Percentiles rank a stretch among this genome's conserved stretches.
Conservation (phyloP, 92 coral and sea anemone species). For the Heliopora coerulea region DNA sequence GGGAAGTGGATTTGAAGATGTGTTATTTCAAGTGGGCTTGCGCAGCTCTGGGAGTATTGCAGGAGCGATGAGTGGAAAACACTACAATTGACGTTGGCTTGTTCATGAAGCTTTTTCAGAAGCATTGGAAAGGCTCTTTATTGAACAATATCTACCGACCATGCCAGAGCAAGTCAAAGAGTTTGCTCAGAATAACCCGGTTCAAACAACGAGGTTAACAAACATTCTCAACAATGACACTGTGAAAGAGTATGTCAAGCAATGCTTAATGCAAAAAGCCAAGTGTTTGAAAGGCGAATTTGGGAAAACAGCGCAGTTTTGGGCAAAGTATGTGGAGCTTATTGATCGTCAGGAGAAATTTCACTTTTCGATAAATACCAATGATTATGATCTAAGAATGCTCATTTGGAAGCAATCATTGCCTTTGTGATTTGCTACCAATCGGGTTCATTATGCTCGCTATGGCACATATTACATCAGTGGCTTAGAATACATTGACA, state of each 20-base stretch:
- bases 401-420: conserved; percentile 12
- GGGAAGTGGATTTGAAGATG: conserved; percentile 37
- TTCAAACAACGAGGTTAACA: too few relatives aligned
- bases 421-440: conserved; percentile 18
- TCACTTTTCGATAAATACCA: conserved; percentile 17
- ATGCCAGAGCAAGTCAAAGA: background rate
- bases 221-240: too few relatives aligned
- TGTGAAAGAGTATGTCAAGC: too few relatives aligned
- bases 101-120: conserved; percentile 24
- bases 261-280: background rate
- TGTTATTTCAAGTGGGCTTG: conserved; percentile 21
- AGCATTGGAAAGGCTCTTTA: conserved; percentile 17
- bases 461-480: conserved; percentile 29
- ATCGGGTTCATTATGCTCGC: conserved; percentile 20
- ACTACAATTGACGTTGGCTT: conserved; percentile 14
- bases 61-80: conserved; percentile 16
- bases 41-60: conserved; percentile 16
- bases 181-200: background rate
- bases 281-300: conserved; percentile 31
- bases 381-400: conserved; percentile 18
- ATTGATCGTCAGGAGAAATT: conserved; percentile 1
- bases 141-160: too few relatives aligned
- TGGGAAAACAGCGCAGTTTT: conserved; percentile 19
- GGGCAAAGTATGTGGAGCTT: conserved; percentile 20
- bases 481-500: background rate